Evolutionary conservation across 2,888 invertebrate species (phyloP), one percentile per base, ranked within the genome.

Genomic region (Phasia obesa): DNA sequence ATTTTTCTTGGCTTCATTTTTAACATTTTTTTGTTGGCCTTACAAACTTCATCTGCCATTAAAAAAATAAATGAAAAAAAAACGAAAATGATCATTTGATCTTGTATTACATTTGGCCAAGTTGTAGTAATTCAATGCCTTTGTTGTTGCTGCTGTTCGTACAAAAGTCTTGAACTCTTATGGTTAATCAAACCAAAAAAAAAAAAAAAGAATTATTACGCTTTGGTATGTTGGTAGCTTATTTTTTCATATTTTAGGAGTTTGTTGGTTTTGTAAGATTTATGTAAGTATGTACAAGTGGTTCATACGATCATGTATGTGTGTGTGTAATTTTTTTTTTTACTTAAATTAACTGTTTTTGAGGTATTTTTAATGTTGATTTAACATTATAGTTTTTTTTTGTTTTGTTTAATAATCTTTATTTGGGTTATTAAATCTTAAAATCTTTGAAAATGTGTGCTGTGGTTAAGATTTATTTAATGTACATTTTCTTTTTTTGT

Each of bases 401-500:
- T 23, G 2, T 42, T 57, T 31, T 25, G 15, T 59, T 35, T 38
- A 57, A 44, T 44, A 77, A 77, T 62, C 60, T 53, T 70, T 70
- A 35, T 47, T 81, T 76, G 60, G 57, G 60, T 77, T 77, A 73
- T 81, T 77, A 73, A 81, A 76, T 67, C 70, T 76, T 60, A 81
- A 81, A n/a, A n/a, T n/a, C 76, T 81, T 60, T 67, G 67, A 71
- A 73, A 75, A 67, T 77, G 76, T 77, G 81, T 81, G 81, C 27
- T 73, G 81, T 57, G 81, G 81, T 77, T 60, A 57, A 57, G 71
- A 81, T 67, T 77, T 67, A 67, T 77, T 11, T 35, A 35, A 35
- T 9, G 6, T 73, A 81, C 21, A 67, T 51, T 67, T 67, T 42
- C 5, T 57, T 11, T 25, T 51, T 19, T 65, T 38, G 1, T 42